Percentiles rank a stretch among this genome's conserved stretches.
Evolutionary conservation across 2,113 vertebrate species (phyloP).

Genomic region (Xyrauchen texanus): DNA sequence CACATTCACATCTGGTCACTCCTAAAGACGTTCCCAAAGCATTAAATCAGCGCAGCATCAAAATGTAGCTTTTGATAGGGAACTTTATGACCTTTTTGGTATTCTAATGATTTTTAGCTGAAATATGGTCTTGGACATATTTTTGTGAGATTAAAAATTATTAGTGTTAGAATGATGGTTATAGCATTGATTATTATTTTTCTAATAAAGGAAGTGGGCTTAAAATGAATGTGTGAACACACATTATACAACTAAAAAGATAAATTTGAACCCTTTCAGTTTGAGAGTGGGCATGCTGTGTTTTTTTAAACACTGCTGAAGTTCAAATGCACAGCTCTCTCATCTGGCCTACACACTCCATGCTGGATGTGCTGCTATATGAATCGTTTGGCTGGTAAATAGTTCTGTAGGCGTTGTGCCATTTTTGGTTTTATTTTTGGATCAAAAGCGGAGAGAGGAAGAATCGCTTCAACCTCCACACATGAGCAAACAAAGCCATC

Average conservation of each 20-base stretch:
- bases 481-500: conserved; percentile 60
- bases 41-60: too few species aligned
- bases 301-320: conserved; percentile 40
- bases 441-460: conserved; percentile 63
- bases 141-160: too few species aligned
- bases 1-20: too few species aligned
- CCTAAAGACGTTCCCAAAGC: too few species aligned
- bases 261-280: conserved; percentile 9
- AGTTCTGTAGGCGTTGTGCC: not conserved
- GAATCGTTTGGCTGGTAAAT: conserved; percentile 40
- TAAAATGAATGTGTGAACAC: too few species aligned
- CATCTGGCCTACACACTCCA: conserved; percentile 46
- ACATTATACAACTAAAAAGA: not conserved
- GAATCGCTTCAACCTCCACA: conserved; percentile 67
- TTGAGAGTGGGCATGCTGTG: conserved; percentile 42
- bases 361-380: conserved; percentile 34
- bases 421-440: conserved; percentile 60
- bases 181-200: too few species aligned
- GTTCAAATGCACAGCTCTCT: conserved; percentile 32
- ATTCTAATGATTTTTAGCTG: too few species aligned
- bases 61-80: too few species aligned
- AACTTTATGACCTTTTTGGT: too few species aligned
- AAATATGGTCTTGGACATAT: too few species aligned
- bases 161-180: too few species aligned
- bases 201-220: too few species aligned